phyloP scores from a whole-genome alignment of 2,797 vertebrate genomes.

The Hydrolagus colliei region DNA sequence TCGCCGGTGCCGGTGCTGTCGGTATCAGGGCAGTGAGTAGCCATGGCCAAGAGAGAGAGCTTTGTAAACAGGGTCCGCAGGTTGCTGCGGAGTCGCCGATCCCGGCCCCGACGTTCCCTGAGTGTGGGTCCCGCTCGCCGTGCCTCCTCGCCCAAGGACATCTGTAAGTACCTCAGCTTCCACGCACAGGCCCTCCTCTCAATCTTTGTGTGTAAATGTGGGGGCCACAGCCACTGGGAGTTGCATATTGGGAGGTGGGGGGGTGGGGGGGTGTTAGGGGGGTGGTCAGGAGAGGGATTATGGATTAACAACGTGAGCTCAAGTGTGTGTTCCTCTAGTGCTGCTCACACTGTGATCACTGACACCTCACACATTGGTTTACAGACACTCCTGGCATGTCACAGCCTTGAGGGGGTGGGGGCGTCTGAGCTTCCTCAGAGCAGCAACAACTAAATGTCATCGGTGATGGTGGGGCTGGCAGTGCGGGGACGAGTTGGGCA shows the following conservation, averaged over 20 bases:
- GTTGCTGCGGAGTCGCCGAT: conserved; percentile 56
- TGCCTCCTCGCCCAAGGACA: conserved; percentile 58
- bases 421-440: no score
- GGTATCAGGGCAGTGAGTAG: neutral
- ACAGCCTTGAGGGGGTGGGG: no score
- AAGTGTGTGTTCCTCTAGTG: no score
- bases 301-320: no score
- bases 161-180: conserved; percentile 64
- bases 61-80: conserved; percentile 46
- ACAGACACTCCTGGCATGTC: no score
- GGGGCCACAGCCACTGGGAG: neutral
- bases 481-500: no score
- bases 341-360: no score
- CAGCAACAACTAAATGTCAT: no score
- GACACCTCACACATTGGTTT: no score
- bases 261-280: neutral
- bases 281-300: neutral
- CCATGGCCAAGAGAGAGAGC: conserved; percentile 34
- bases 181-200: neutral
- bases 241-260: neutral
- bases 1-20: no score
- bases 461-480: no score
- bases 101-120: conserved; percentile 56
- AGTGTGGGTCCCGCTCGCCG: conserved; percentile 55
- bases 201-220: neutral